A percentile compares a stretch with the other conserved stretches of the same genome.
These are phyloP conservation scores for Drosophila busckii DNA, from an alignment of 1,140 invertebrate species.

Conservation along the genomic window DNA sequence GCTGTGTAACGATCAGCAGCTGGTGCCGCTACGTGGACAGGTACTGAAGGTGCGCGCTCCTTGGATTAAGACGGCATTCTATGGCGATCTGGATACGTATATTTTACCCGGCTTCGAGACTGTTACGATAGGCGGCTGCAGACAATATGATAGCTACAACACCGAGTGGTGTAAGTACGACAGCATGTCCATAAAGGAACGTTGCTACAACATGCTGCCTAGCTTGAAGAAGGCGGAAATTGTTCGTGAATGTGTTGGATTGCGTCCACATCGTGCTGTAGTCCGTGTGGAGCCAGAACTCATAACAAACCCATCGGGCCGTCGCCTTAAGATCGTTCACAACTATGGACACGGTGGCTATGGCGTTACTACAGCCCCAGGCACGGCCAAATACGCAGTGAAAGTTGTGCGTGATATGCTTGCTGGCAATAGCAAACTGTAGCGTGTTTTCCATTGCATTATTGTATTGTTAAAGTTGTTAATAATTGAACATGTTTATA, in stretches of 20 bases:
- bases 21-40: slow-evolving; percentile 94
- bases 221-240: slow-evolving; percentile 83
- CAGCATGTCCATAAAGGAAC: slow-evolving; percentile 85
- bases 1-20: slow-evolving; percentile 86
- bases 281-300: slow-evolving; percentile 87
- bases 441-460: slow-evolving; percentile 34
- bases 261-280: slow-evolving; percentile 87
- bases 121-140: slow-evolving; percentile 89
- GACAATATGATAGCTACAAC: slow-evolving; percentile 89
- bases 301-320: slow-evolving; percentile 62
- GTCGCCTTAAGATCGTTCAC: slow-evolving; percentile 86
- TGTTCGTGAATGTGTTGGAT: slow-evolving; percentile 85
- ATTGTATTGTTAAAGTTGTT: slow-evolving; percentile 7
- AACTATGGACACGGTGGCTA: slow-evolving; percentile 97
- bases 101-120: slow-evolving; percentile 88
- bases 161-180: slow-evolving; percentile 85
- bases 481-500: slow-evolving; percentile 9
- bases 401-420: slow-evolving; percentile 83
- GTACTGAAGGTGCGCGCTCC: slow-evolving; percentile 91
- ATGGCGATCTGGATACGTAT: slow-evolving; percentile 90
- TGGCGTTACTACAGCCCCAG: slow-evolving; percentile 92
- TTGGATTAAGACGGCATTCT: slow-evolving; percentile 93
- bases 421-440: slow-evolving; percentile 80
- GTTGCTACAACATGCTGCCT: slow-evolving; percentile 87
- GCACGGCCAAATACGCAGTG: slow-evolving; percentile 88